Evolutionary conservation across 2,113 vertebrate species (phyloP).

Genomic region (Channa maculata): DNA sequence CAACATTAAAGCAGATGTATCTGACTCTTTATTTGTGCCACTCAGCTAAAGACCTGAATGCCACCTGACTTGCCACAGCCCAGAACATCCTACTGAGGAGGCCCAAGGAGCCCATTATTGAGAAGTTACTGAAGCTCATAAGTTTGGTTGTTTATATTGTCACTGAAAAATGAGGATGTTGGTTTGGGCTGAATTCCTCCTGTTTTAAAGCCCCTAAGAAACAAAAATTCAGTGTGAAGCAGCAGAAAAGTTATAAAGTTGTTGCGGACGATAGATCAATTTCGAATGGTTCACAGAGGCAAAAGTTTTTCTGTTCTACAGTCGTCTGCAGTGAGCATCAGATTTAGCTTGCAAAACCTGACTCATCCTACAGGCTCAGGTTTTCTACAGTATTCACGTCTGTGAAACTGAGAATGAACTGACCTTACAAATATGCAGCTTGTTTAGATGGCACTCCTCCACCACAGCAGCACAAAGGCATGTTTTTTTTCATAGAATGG

Average conservation of each 20-base stretch:
- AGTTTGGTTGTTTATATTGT: not conserved
- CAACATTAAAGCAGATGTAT: slow-evolving; percentile 26
- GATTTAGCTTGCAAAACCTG: not conserved
- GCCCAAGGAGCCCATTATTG: slow-evolving; percentile 14
- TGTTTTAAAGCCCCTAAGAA: not conserved
- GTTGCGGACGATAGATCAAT: not conserved
- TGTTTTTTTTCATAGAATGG: no score
- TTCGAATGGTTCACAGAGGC: slow-evolving; percentile 1
- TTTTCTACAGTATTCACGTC: not conserved
- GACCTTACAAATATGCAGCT: not conserved
- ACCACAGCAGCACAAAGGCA: no score
- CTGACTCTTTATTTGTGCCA: slow-evolving; percentile 24
- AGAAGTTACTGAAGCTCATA: not conserved
- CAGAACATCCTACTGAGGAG: not conserved
- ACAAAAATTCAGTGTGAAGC: not conserved
- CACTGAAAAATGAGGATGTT: not conserved
- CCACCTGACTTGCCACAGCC: slow-evolving; percentile 18
- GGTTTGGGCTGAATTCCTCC: not conserved
- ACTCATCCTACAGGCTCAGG: not conserved
- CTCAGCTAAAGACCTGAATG: slow-evolving; percentile 13
- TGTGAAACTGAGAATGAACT: not conserved
- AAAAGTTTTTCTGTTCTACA: not conserved
- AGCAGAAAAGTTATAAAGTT: not conserved
- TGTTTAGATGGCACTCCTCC: no score
- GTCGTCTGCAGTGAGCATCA: not conserved